phyloP scores from a whole-genome alignment of 2,888 invertebrate species.

The Aphidius colemani region DNA sequence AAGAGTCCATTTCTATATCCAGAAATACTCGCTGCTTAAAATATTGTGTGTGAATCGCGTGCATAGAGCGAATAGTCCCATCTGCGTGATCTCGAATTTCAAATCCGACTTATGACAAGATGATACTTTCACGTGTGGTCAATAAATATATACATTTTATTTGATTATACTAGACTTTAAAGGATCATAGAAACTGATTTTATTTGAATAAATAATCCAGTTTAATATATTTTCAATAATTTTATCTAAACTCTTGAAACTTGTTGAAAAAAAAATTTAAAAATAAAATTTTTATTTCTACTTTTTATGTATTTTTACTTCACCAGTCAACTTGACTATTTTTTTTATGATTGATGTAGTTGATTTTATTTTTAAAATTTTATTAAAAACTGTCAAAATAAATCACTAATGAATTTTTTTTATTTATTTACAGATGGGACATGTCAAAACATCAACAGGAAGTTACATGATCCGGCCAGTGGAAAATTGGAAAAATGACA shows the following conservation, averaged over 20 bases:
- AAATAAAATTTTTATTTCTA: not conserved
- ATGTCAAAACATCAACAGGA: slow-evolving; percentile 70
- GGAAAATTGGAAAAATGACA: slow-evolving; percentile 57
- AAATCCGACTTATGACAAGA: not conserved
- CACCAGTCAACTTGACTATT: not conserved
- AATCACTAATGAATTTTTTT: slow-evolving; percentile 19
- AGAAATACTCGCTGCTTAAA: slow-evolving; percentile 8
- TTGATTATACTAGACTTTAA: no score
- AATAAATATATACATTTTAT: no score
- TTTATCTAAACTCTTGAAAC: no score
- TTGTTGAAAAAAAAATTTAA: slow-evolving; percentile 3
- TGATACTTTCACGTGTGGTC: no score
- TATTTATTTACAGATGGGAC: slow-evolving; percentile 67
- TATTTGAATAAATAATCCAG: no score
- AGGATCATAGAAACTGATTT: no score
- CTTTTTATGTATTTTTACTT: not conserved
- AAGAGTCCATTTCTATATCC: not conserved
- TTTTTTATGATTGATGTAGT: not conserved
- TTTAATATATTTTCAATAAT: no score
- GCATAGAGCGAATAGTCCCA: slow-evolving; percentile 9
- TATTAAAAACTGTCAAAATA: not conserved
- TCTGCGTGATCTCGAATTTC: slow-evolving; percentile 15
- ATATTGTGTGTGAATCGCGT: slow-evolving; percentile 7
- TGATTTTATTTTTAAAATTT: no score
- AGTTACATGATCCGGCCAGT: slow-evolving; percentile 72